Conservation (phyloP, 2,888 invertebrate genomes). For the Ochropleura leucogaster region DNA sequence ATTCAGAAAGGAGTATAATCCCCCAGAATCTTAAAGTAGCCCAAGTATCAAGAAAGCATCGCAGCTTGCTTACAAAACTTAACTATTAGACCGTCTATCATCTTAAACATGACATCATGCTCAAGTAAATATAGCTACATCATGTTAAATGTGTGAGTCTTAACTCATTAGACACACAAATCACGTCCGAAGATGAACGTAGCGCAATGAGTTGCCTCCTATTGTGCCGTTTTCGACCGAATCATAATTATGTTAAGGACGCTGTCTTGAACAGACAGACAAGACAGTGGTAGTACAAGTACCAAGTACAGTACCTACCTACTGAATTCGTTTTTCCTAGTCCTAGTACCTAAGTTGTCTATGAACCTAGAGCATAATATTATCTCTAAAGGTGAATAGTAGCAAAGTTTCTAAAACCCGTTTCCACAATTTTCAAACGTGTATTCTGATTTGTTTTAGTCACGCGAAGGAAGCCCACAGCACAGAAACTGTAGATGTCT, state of each 20-base stretch:
- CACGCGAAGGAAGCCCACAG: conserved; percentile 57
- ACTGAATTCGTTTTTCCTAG: conserved; percentile 8
- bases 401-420: conserved; percentile 43
- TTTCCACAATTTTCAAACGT: conserved; percentile 54
- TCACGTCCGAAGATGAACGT: conserved; percentile 59
- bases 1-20: too few relatives aligned
- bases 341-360: neutral
- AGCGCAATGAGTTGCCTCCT: conserved; percentile 47
- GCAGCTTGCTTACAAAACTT: conserved; percentile 17
- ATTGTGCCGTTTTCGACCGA: conserved; percentile 62
- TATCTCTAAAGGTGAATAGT: conserved; percentile 36
- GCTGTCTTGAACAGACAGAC: conserved; percentile 26
- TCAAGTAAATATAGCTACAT: conserved; percentile 46
- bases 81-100: conserved; percentile 27
- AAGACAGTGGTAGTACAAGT: too few relatives aligned
- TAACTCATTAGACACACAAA: conserved; percentile 53
- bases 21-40: neutral
- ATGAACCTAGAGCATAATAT: neutral
- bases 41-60: neutral
- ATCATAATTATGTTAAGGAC: conserved; percentile 38
- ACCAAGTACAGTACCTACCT: too few relatives aligned
- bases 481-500: conserved; percentile 43
- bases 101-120: conserved; percentile 54
- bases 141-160: conserved; percentile 31
- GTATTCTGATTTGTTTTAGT: conserved; percentile 57